Evolutionary conservation across 2,888 invertebrate genomes (phyloP).

Genomic region (Pherbina coryleti): DNA sequence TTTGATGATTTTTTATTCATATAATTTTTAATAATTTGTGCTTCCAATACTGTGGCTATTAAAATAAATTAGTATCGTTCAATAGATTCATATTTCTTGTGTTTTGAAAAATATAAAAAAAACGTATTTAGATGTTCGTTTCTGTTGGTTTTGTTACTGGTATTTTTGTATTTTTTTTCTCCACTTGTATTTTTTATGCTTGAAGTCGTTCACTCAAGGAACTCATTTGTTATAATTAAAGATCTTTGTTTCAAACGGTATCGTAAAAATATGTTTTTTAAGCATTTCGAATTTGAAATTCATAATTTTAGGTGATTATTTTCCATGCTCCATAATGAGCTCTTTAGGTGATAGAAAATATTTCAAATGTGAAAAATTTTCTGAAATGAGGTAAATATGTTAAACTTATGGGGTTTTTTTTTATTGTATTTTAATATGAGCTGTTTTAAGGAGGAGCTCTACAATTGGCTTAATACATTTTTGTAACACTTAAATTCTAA

Average conservation of each 20-base stretch:
- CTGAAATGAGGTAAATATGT: no score
- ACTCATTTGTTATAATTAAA: slow-evolving; percentile 8
- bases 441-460: no score
- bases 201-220: background rate
- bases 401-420: no score
- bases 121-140: background rate
- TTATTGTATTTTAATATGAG: no score
- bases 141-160: background rate
- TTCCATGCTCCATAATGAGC: no score
- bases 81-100: background rate
- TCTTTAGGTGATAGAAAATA: no score
- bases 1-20: slow-evolving; percentile 17
- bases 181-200: no score
- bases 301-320: no score
- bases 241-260: background rate
- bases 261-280: background rate
- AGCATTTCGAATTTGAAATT: background rate
- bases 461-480: no score
- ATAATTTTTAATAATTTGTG: slow-evolving; percentile 8
- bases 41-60: slow-evolving; percentile 1
- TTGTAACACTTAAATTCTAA: background rate
- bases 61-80: slow-evolving; percentile 9
- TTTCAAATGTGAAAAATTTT: no score
- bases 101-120: no score
- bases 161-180: background rate